Percentiles rank a stretch among this genome's conserved stretches.
Evolutionary conservation across 2,113 vertebrate genomes (phyloP).

Genomic region (Pachyramphus minor): DNA sequence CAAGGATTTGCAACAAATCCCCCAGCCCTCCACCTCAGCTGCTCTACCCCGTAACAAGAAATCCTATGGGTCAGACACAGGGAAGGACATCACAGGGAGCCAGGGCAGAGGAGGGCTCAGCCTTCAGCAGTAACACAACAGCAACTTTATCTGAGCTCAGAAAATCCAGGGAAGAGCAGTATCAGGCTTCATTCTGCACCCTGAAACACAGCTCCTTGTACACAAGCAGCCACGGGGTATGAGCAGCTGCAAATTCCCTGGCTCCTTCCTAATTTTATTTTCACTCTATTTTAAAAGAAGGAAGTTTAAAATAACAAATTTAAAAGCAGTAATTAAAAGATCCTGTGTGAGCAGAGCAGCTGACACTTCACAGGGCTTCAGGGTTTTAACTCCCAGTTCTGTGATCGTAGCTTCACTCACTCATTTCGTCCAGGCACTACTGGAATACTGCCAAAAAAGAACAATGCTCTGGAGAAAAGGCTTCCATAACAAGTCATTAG

Average conservation of each 20-base stretch:
- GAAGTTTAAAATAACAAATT: neutral
- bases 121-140: neutral
- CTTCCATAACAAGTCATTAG: slow-evolving; percentile 19
- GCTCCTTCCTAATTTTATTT: neutral
- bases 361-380: neutral
- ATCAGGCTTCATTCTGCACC: too few species aligned
- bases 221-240: rapidly evolving
- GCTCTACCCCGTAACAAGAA: too few species aligned
- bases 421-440: neutral
- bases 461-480: slow-evolving; percentile 1
- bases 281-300: neutral
- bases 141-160: neutral
- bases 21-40: too few species aligned
- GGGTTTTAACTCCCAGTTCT: neutral
- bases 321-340: neutral
- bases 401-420: neutral
- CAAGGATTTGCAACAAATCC: neutral
- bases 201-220: neutral
- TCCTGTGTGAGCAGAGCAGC: neutral
- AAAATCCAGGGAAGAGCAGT: neutral
- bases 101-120: neutral
- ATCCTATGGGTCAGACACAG: too few species aligned
- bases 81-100: neutral
- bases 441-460: neutral
- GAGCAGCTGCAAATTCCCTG: neutral